These are phyloP conservation scores for Octonoba sinensis DNA, from an alignment of 2,888 invertebrate species.

Conservation along the genomic window DNA sequence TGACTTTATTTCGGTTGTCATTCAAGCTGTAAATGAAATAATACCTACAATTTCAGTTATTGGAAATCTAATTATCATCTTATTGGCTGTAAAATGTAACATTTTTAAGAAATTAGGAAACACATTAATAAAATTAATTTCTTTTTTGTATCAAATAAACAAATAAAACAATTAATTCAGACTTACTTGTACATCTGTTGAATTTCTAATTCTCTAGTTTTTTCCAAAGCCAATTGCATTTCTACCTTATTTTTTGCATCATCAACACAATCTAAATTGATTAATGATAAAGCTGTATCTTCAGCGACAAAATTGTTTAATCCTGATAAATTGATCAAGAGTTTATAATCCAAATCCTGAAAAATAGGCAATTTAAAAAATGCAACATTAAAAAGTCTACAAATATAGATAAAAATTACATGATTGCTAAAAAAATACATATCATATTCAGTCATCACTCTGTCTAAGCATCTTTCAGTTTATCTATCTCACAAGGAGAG, in stretches of 20 bases:
- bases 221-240: constrained; percentile 44
- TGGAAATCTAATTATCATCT: too few relatives aligned
- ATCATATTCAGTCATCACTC: too few relatives aligned
- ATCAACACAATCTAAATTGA: constrained; percentile 24
- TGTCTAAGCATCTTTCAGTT: too few relatives aligned
- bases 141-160: neutral
- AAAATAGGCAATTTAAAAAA: neutral
- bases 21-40: too few relatives aligned
- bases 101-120: neutral
- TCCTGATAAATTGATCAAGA: constrained; percentile 3
- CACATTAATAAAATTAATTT: neutral
- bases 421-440: neutral
- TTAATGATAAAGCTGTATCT: constrained; percentile 34
- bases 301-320: constrained; percentile 29
- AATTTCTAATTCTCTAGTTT: constrained; percentile 43
- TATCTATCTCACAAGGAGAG: too few relatives aligned
- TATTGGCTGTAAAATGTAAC: too few relatives aligned
- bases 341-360: constrained; percentile 49
- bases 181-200: constrained; percentile 41
- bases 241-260: constrained; percentile 33
- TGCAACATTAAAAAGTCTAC: neutral
- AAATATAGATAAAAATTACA: neutral
- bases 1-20: too few relatives aligned
- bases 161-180: neutral
- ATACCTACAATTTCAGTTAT: too few relatives aligned